These are phyloP conservation scores for Falcunculus frontatus DNA, from an alignment of 2,113 vertebrate species.

Conservation along the genomic window DNA sequence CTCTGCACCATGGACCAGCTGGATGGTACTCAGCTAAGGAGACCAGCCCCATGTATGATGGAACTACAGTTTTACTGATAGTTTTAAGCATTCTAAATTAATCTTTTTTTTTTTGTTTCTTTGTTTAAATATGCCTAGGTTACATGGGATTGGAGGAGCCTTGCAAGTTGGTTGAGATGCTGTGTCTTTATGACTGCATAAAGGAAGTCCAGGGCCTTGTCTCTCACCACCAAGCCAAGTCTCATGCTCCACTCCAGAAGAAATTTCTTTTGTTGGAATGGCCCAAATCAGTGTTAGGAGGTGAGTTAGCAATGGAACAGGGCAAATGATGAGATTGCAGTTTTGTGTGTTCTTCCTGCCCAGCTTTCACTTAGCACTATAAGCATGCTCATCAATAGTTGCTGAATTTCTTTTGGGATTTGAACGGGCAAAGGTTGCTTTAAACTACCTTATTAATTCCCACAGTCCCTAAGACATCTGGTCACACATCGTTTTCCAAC, in stretches of 20 bases:
- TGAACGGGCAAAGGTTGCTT: neutral
- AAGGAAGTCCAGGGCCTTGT: neutral
- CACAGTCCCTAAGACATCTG: neutral
- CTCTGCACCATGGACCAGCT: neutral
- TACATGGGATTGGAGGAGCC: neutral
- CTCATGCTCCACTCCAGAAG: neutral
- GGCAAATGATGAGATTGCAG: neutral
- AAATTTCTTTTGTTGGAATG: neutral
- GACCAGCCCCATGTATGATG: neutral
- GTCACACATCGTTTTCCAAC: neutral
- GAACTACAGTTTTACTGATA: neutral
- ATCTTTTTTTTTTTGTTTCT: neutral
- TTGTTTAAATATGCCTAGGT: neutral
- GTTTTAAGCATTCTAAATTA: neutral
- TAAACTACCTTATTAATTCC: neutral
- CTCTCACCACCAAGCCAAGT: neutral
- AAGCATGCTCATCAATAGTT: neutral
- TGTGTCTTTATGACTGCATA: neutral
- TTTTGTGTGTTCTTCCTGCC: neutral
- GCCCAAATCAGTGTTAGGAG: neutral
- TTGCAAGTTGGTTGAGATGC: neutral
- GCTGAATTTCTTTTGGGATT: neutral
- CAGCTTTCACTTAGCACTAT: neutral
- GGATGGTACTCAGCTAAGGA: neutral
- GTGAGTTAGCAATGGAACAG: neutral